Evolutionary conservation across 2,113 vertebrate species (phyloP), one percentile per base, ranked within the genome.

Genomic region (Trinectes maculatus): DNA sequence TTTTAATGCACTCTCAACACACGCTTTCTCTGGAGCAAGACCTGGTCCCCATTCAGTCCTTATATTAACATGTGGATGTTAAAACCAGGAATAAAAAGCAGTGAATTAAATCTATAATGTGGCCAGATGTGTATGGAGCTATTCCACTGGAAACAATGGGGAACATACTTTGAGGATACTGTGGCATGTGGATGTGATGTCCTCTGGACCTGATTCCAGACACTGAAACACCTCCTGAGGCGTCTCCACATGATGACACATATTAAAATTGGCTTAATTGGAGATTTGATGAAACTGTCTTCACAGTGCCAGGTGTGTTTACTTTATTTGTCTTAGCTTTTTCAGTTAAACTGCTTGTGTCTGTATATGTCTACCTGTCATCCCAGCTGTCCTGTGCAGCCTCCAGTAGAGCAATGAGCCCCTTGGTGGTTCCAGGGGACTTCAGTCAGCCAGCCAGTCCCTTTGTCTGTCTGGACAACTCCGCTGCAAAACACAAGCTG

Each of bases 401-500:
- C 26, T 91, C 92, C 61, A 92, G 90, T 26, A 90, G 91, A 66
- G 88, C 90, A 0, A 60, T 83, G 56, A 92, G 85, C 74, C 93
- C 94, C 60, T 89, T 89, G 31, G 21, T 79, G 63, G 88, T 87
- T 87, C 88, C 3, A 0, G 85, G 64, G 79, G 94, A 94, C 79
- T 96, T 97, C 81, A 92, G 86, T 39, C 77, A 71, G 28, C 92
- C 94, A 6, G 92, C 92, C 62, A 95, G 82, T 59, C 89, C 90
- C 1, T 64, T 91, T 0, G 79, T 79, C 74, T 96, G 93, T 64
- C 90, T 98, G 87, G 92, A 96, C 74, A 95, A 92, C 80, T 94
- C 95, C 2, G 94, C 95, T 44, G 94, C 95, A 80, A 91, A 80
- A 79, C 94, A 96, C 89, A 95, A 91, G 74, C 93, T 96, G 65